Evolutionary conservation across 2,113 vertebrate genomes (phyloP).

Genomic region (Bostrychus sinensis): DNA sequence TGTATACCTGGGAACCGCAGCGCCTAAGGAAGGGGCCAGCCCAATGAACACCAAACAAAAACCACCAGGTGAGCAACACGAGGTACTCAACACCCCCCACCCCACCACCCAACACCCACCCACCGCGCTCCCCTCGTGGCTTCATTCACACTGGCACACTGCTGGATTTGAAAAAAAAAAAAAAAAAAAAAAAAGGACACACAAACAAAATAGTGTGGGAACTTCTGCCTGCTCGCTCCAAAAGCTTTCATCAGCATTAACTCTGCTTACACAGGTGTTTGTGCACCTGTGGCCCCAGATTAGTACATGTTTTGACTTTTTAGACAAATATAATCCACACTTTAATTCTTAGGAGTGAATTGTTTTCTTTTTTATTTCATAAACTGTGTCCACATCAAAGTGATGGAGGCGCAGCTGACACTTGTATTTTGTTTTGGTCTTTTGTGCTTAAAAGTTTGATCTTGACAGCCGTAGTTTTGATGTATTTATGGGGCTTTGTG

Average conservation of each 20-base stretch:
- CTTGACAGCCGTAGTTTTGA: no score
- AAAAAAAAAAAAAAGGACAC: constrained; percentile 58
- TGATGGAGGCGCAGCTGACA: constrained; percentile 21
- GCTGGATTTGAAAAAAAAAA: constrained; percentile 71
- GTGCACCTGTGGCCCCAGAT: constrained; percentile 77
- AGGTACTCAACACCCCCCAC: constrained; percentile 54
- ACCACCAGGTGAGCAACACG: constrained; percentile 81
- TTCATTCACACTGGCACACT: constrained; percentile 70
- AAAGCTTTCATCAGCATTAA: constrained; percentile 78
- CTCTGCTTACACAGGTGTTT: constrained; percentile 75
- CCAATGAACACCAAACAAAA: constrained; percentile 81
- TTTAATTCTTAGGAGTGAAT: constrained; percentile 34
- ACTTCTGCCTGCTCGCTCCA: constrained; percentile 72
- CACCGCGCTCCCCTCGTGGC: constrained; percentile 41
- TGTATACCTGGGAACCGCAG: constrained; percentile 79
- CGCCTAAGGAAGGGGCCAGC: constrained; percentile 75
- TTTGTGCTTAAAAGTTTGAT: no score
- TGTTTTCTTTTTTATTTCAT: constrained; percentile 27
- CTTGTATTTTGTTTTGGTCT: background rate
- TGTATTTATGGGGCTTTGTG: no score
- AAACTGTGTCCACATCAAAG: constrained; percentile 4
- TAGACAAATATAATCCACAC: constrained; percentile 50
- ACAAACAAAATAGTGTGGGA: constrained; percentile 82
- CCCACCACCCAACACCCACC: background rate
- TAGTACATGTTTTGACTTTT: constrained; percentile 60